Base-by-base conservation (phyloP, 2,888 invertebrate genomes). In the Copidosoma aretas region DNA sequence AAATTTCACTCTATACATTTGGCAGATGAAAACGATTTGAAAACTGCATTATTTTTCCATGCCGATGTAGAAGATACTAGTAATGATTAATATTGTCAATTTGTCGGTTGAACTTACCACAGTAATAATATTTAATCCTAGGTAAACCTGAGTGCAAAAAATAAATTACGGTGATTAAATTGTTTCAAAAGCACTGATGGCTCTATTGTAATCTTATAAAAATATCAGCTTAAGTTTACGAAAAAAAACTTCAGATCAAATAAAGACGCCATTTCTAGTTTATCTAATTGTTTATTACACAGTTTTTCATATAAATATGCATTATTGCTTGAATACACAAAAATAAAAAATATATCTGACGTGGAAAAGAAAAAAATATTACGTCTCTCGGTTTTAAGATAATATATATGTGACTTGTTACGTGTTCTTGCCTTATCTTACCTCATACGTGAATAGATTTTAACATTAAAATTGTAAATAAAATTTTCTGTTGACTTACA, bases 51-150 rank as follows among this genome's bases (percentile, higher is more conserved):
- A 14, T 53, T 60, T 67, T 32, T 17, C 41, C 52, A 68, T 52
- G 63, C 25, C 51, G 51, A 67, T 67, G 65, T n/a, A n/a, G n/a
- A 58, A n/a, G 65, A 67, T 69, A 67, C 56, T 52, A 49, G 62
- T 63, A 59, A 70, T 68, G 56, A 63, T 63, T 57, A 49, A 53
- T 46, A 41, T 61, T 65, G 15, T 63, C 60, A n/a, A 65, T 63
- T 64, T 43, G 41, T 65, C 53, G 8, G 19, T 25, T 15, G 14
- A 71, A 88, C 88, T 88, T 87, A 88, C 88, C 88, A 82, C 87
- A 87, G 81, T 88, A 88, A 85, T 88, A 88, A 85, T 88, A 88
- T 84, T 86, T 88, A 84, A 88, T 88, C 88, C 88, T 87, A 84
- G 88, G 88, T 82, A 88, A 86, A 84, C 88, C 88, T 88, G 81